Evolutionary conservation across 2,888 invertebrate genomes (phyloP).

Genomic region (Brenthis daphne): DNA sequence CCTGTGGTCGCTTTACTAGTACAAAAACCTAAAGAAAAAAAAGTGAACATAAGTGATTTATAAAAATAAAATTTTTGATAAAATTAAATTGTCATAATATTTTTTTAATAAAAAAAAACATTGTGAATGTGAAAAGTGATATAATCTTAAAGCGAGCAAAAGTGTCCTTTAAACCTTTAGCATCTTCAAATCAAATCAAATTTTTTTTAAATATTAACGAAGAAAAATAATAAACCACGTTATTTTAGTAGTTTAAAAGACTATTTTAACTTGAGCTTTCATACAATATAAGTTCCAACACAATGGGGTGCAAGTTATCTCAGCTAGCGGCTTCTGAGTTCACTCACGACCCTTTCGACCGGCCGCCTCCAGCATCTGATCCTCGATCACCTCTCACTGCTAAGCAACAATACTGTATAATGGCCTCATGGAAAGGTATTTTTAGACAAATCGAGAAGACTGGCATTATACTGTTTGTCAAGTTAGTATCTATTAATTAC

Average conservation of each 20-base stretch:
- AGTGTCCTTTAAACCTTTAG: no score
- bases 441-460: slow-evolving; percentile 93
- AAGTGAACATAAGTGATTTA: slow-evolving; percentile 7
- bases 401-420: slow-evolving; percentile 92
- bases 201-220: no score
- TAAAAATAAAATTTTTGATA: no score
- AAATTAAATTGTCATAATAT: no score
- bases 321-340: slow-evolving; percentile 84
- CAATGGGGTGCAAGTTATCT: slow-evolving; percentile 89
- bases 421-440: slow-evolving; percentile 95
- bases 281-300: neutral
- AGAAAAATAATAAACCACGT: neutral
- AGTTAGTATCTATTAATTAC: slow-evolving; percentile 83
- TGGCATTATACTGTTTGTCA: slow-evolving; percentile 92
- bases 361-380: slow-evolving; percentile 87
- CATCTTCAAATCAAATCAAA: no score
- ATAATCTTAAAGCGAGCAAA: no score
- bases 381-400: slow-evolving; percentile 91
- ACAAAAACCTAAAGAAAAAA: slow-evolving; percentile 29
- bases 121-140: no score
- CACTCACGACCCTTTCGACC: slow-evolving; percentile 72
- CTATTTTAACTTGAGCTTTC: no score
- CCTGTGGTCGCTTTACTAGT: slow-evolving; percentile 48
- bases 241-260: neutral
- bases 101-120: no score